Percentiles rank a stretch among this genome's conserved stretches.
phyloP scores from a whole-genome alignment of 1,140 invertebrate species.

The Oedothorax gibbosus region DNA sequence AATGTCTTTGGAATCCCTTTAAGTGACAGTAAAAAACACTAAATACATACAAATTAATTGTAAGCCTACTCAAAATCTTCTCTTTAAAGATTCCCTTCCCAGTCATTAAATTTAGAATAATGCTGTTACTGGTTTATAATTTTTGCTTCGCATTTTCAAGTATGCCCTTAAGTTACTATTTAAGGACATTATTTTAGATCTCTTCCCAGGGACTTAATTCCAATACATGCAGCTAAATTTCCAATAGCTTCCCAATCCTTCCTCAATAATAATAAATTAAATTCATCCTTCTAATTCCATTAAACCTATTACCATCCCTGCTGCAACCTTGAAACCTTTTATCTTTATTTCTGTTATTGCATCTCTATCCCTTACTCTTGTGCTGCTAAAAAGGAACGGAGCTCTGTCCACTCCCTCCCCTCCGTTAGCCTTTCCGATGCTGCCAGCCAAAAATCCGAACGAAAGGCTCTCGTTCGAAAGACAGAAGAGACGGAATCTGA shows the following conservation, averaged over 20 bases:
- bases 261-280: not conserved
- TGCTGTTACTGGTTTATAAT: too few species aligned
- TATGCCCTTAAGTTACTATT: too few species aligned
- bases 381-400: conserved; percentile 54
- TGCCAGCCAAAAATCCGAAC: conserved; percentile 25
- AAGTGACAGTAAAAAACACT: too few species aligned
- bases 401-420: conserved; percentile 53
- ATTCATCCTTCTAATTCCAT: conserved; percentile 11
- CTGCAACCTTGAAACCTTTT: conserved; percentile 15
- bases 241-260: not conserved
- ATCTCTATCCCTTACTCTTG: conserved; percentile 53
- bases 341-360: conserved; percentile 34
- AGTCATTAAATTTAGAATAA: too few species aligned
- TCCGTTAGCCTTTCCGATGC: conserved; percentile 51
- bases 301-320: conserved; percentile 5
- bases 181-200: too few species aligned
- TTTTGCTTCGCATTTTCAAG: too few species aligned
- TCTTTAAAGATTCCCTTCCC: too few species aligned
- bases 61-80: too few species aligned
- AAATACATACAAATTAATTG: too few species aligned
- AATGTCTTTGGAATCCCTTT: too few species aligned
- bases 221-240: too few species aligned
- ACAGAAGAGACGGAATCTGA: conserved; percentile 27
- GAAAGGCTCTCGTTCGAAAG: conserved; percentile 26
- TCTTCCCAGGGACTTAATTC: too few species aligned